Conservation (phyloP, 2,797 vertebrate genomes). For the Melanotaenia boesemani region DNA sequence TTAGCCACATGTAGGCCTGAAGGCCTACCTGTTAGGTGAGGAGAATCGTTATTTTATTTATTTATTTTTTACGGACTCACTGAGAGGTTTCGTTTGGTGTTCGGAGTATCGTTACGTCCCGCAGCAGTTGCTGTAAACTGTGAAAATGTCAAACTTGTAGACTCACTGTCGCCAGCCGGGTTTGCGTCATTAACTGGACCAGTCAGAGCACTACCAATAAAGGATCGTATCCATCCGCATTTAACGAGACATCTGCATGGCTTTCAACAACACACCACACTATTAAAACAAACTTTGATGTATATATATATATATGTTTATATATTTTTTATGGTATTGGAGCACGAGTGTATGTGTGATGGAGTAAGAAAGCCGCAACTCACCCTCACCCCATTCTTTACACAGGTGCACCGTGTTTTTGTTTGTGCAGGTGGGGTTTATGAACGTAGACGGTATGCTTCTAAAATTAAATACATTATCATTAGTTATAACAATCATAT, state of each 20-base stretch:
- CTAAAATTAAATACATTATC: no score
- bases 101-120: slow-evolving; percentile 80
- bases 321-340: background rate
- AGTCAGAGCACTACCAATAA: slow-evolving; percentile 80
- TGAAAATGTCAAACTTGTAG: slow-evolving; percentile 91
- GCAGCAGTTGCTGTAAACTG: slow-evolving; percentile 89
- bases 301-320: no score
- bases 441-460: background rate
- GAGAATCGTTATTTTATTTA: background rate
- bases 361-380: background rate
- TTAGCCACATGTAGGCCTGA: slow-evolving; percentile 31
- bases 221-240: slow-evolving; percentile 85
- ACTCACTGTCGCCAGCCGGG: slow-evolving; percentile 87
- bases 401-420: slow-evolving; percentile 47
- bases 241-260: slow-evolving; percentile 45
- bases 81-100: slow-evolving; percentile 54
- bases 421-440: background rate
- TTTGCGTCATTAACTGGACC: slow-evolving; percentile 89
- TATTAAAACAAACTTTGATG: background rate
- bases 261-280: slow-evolving; percentile 21
- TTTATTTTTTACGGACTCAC: slow-evolving; percentile 17
- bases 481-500: no score
- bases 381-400: background rate
- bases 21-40: slow-evolving; percentile 3
- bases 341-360: background rate